These are phyloP conservation scores for Anthonomus grandis DNA, from an alignment of 1,140 invertebrate species.

Conservation along the genomic window DNA sequence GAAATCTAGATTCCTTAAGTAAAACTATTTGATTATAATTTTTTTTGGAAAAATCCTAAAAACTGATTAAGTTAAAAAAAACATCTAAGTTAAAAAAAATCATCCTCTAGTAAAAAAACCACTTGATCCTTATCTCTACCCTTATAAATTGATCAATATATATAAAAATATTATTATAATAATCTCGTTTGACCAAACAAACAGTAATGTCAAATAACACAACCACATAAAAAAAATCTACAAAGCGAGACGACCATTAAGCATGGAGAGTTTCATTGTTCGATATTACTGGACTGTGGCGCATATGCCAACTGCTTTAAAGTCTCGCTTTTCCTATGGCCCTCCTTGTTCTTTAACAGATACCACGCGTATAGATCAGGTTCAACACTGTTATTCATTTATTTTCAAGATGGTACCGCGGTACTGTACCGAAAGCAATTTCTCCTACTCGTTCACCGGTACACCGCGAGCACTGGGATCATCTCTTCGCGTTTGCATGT, in stretches of 20 bases:
- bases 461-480: neutral
- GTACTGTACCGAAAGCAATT: slow-evolving; percentile 10
- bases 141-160: too few species aligned
- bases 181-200: too few species aligned
- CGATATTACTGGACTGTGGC: slow-evolving; percentile 45
- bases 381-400: slow-evolving; percentile 15
- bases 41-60: too few species aligned
- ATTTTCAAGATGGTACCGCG: slow-evolving; percentile 5
- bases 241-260: slow-evolving; percentile 41
- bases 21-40: too few species aligned
- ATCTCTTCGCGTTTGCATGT: neutral
- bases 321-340: slow-evolving; percentile 14
- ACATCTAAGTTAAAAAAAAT: too few species aligned
- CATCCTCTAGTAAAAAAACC: too few species aligned
- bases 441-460: slow-evolving; percentile 5
- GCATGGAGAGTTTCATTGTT: slow-evolving; percentile 45
- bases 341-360: slow-evolving; percentile 11
- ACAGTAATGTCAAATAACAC: too few species aligned
- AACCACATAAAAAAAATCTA: too few species aligned
- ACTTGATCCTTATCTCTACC: too few species aligned
- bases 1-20: too few species aligned
- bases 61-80: too few species aligned
- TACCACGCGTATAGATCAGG: slow-evolving; percentile 12
- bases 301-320: slow-evolving; percentile 38
- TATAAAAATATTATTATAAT: too few species aligned